Base-by-base conservation (phyloP, 2,888 invertebrate species). In the Volucella inflata region DNA sequence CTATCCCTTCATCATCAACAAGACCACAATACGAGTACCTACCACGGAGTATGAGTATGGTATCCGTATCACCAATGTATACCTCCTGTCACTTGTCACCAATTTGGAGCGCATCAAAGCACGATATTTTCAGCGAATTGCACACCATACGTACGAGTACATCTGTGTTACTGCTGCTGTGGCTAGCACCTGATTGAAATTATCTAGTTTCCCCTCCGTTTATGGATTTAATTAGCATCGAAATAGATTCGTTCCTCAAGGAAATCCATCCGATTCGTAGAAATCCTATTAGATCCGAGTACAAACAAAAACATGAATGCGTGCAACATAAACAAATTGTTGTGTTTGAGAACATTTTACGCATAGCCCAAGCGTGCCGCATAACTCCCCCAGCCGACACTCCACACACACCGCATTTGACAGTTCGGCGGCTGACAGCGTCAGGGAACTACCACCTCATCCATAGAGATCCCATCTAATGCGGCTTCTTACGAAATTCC, bases 171-270 rank as follows among this genome's bases (percentile, higher is more conserved):
- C 21, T 21, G 1, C 21, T 21, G 21, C 48, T 21, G 67, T 40
- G 11, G 57, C 67, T 55, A 65, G 77, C 84, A 85, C 84, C 84
- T 85, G 84, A 85, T 85, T 80, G 76, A 76, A 80, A 85, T 80
- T 85, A 85, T 72, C 59, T n/a, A 51, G 50, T n/a, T 17, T 17
- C 62, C 72, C 64, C 67, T 70, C 72, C 51, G 42, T 70, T 70
- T 72, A 72, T 70, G 85, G 68, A 62, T 87, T 87, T 87, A 81
- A 81, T 87, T 87, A 81, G 85, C 81, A 87, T 77, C 80, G 55
- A 87, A 87, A 87, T 87, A 87, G 81, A 77, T 82, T 71, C 80
- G 50, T 51, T 67, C 36, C 71, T 65, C 65, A 72, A 75, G 74
- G 44, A 68, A 62, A 60, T 48, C 62, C n/a, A 60, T 53, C 62